Base-by-base conservation (phyloP, 35 echinoderm and acorn worm genomes). In the Lytechinus pictus region DNA sequence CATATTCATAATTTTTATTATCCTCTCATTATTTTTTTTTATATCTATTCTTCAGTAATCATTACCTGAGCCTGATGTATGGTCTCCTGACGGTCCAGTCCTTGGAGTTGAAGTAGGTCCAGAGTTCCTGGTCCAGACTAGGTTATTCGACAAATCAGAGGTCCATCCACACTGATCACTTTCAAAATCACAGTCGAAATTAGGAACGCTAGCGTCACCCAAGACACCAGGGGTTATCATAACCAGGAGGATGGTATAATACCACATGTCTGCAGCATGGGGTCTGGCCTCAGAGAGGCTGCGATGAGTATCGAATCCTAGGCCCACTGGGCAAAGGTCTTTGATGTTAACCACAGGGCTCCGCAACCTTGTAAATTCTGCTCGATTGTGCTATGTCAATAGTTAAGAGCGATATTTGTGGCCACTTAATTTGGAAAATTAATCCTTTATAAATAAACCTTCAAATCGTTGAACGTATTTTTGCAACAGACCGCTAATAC, bases 181-280 rank as follows among this genome's bases (percentile, higher is more conserved):
- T 8, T 86, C 56, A 86, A 94, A 94, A 79, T 53, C 24, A 86
- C 57, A 94, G 72, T 72, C 86, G 19, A 87, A 95, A 27, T 28
- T 27, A 8, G 88, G 88, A 1, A 90, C 88, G 3, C 4, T 12
- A 9, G 28, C 88, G 27, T 90, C 88, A 6, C 29, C 88, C 88
- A 14, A 51, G 7, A 33, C 88, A 44, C 52, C 27, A 13, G 88
- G 88, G 66, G 19, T 79, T 7, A 79, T 24, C 3, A n/a, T 3
- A 16, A 79, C 19, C 66, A 79, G 19, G 21, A 79, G 7, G 19
- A 79, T 16, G 19, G n/a, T 79, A 24, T 24, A 79, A 24, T 16
- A n/a, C 19, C 66, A 79, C 66, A 79, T 79, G 19, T 1, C 21
- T 16, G 19, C 8, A 79, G 21, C 66, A 79, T 79, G 66, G 66